Percentiles rank a stretch among this genome's conserved stretches.
Evolutionary conservation across 2,888 invertebrate genomes (phyloP).

Genomic region (Dimorphilus gyrociliatus): DNA sequence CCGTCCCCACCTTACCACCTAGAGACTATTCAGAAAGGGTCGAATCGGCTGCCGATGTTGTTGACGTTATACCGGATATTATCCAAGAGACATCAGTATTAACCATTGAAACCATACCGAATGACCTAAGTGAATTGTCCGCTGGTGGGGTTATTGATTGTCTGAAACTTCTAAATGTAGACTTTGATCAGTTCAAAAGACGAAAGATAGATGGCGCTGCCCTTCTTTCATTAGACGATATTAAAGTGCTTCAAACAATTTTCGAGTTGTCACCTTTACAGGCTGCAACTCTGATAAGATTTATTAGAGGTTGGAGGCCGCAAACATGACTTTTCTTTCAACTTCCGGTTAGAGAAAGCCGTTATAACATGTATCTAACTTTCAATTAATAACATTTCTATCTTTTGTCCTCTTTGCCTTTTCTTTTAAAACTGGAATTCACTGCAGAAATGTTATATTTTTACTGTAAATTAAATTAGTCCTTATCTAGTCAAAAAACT

Average conservation of each 20-base stretch:
- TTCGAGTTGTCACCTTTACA: constrained; percentile 12
- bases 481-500: too few relatives aligned
- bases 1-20: too few relatives aligned
- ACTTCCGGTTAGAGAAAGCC: too few relatives aligned
- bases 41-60: too few relatives aligned
- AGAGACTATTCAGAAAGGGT: too few relatives aligned
- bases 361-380: too few relatives aligned
- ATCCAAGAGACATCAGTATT: background rate
- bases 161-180: constrained; percentile 10
- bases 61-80: too few relatives aligned
- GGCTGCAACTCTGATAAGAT: constrained; percentile 12
- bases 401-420: too few relatives aligned
- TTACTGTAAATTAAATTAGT: too few relatives aligned
- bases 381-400: too few relatives aligned
- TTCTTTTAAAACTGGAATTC: too few relatives aligned
- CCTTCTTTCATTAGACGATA: constrained; percentile 8
- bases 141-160: constrained; percentile 11
- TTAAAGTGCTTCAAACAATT: constrained; percentile 5
- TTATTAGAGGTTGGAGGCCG: constrained; percentile 13
- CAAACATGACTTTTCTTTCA: constrained; percentile 3
- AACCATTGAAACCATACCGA: constrained; percentile 9
- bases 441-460: too few relatives aligned
- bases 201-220: constrained; percentile 9
- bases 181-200: constrained; percentile 6
- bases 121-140: constrained; percentile 6